Base-by-base conservation (phyloP, 2,888 invertebrate genomes). In the Artemia sp. region DNA sequence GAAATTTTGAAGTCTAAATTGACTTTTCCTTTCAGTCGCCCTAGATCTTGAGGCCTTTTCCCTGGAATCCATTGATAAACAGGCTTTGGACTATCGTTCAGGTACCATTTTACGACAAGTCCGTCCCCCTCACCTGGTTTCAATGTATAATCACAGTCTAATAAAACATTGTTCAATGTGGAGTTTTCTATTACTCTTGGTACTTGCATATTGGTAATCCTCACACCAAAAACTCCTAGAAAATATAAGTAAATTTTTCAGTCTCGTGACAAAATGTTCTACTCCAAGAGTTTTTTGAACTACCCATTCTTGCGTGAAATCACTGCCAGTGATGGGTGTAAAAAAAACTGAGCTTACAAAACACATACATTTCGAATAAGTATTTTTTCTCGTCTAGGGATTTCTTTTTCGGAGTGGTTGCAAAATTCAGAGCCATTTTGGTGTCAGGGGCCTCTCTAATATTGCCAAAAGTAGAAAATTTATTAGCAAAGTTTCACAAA, bases 51-150 rank as follows among this genome's bases (percentile, higher is more conserved):
- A 19, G 70, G 70, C 14, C 51, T 50, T 51, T 68, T 19, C 10
- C 70, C 70, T 24, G 70, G 70, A 12, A 70, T 67, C 70, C 70
- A 70, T 51, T 70, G 70, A 51, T 69, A 70, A 38, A 70, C 68
- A 11, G 70, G 70, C 66, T 70, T 67, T 12, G 70, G 70, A 14
- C 52, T 66, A 58, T 70, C 69, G n/a, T 51, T 70, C 51, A 70
- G 64, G 58, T 53, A 70, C 70, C 70, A 70, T 24, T 70, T 70
- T 12, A 70, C 69, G 51, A 68, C 70, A 12, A 70, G n/a, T 14
- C 64, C 69, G 38, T 70, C 70, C 12, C 19, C n/a, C 24, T 70
- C 69, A 12, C 70, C 51, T 58, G n/a, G 64, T 58, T 58, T 58
- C 14, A 70, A 52, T n/a, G 68, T 58, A 67, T 70, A 70, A 51